Conservation (phyloP, 2,113 vertebrate genomes). For the Phylloscopus whistleri region DNA sequence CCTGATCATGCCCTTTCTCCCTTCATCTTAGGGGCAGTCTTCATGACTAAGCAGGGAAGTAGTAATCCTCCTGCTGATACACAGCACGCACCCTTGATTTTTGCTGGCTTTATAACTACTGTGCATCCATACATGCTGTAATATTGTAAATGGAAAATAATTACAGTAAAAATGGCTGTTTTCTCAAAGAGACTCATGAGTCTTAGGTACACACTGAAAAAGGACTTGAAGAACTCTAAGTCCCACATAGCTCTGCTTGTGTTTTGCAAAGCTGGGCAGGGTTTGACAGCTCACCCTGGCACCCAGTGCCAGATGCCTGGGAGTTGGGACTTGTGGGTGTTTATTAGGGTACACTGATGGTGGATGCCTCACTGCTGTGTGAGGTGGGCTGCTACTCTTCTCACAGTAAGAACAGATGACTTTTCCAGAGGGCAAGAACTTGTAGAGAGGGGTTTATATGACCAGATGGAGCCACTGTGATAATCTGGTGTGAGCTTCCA, state of each 20-base stretch:
- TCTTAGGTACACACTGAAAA: neutral
- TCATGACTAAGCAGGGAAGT: neutral
- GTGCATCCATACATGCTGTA: neutral
- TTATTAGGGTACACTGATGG: neutral
- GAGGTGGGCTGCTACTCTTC: neutral
- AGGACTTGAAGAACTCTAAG: neutral
- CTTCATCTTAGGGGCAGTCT: fast-evolving
- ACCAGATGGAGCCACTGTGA: neutral
- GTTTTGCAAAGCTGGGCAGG: neutral
- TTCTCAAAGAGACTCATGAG: neutral
- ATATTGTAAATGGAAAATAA: neutral
- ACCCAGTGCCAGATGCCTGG: neutral
- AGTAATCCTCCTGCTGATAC: neutral
- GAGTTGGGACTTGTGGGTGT: neutral
- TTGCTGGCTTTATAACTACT: neutral
- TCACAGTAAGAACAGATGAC: neutral
- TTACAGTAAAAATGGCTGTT: neutral
- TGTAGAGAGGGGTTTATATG: neutral
- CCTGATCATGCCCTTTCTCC: neutral
- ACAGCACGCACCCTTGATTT: neutral
- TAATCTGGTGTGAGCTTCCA: neutral
- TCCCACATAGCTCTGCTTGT: neutral
- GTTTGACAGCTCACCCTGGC: neutral
- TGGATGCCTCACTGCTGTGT: neutral
- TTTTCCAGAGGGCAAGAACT: neutral